Evolutionary conservation across 2,113 vertebrate genomes (phyloP).

Genomic region (Sinocyclocheilus rhinocerous): DNA sequence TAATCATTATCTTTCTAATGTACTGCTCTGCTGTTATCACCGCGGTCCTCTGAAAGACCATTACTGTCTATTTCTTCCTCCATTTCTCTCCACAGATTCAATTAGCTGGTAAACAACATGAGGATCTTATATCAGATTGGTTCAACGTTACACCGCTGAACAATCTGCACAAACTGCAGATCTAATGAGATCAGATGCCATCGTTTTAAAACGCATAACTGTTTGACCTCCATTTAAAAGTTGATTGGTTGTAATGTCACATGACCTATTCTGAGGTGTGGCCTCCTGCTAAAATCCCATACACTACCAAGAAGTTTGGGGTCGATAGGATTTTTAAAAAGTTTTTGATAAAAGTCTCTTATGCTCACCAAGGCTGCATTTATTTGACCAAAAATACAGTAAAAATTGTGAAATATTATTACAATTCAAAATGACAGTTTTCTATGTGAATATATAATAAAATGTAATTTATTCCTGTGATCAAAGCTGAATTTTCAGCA

Average conservation of each 20-base stretch:
- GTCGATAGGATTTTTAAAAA: background rate
- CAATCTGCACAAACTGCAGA: slow-evolving; percentile 20
- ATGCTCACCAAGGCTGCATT: background rate
- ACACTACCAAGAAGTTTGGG: background rate
- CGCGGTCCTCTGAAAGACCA: slow-evolving; percentile 32
- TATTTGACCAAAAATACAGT: background rate
- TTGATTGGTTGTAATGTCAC: background rate
- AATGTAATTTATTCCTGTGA: background rate
- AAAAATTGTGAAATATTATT: background rate
- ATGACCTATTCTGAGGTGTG: background rate
- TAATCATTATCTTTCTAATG: background rate
- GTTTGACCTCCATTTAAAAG: background rate
- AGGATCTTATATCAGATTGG: slow-evolving; percentile 26
- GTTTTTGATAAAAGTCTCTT: background rate
- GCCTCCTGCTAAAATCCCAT: background rate
- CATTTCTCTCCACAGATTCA: slow-evolving; percentile 41
- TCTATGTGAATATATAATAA: background rate
- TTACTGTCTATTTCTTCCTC: slow-evolving; percentile 34
- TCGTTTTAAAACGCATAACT: background rate
- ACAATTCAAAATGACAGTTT: background rate
- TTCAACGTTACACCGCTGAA: background rate
- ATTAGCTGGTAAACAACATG: slow-evolving; percentile 49
- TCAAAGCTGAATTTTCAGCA: background rate
- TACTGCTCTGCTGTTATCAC: background rate
- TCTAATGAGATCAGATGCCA: background rate